phyloP scores from a whole-genome alignment of 2,888 invertebrate species.

The Trachelus troglodyta region DNA sequence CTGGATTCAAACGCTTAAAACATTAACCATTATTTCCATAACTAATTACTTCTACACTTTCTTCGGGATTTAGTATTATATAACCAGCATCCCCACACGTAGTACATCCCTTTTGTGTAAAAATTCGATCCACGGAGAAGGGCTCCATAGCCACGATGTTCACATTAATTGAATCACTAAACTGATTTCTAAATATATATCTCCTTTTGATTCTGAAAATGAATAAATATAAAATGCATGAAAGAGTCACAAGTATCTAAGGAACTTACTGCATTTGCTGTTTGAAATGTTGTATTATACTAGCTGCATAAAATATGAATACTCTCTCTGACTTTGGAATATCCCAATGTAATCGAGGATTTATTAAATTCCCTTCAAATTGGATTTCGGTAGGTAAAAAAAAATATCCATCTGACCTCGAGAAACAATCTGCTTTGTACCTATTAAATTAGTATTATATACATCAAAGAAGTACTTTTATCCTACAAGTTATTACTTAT shows the following conservation, averaged over 20 bases:
- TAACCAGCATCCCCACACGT: background rate
- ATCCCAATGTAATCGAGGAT: conserved; percentile 37
- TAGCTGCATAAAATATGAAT: conserved; percentile 37
- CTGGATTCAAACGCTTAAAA: conserved; percentile 27
- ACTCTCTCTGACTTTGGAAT: conserved; percentile 33
- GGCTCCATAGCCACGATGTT: background rate
- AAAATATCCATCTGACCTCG: conserved; percentile 40
- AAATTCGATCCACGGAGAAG: background rate
- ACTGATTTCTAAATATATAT: conserved; percentile 42
- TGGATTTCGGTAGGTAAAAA: conserved; percentile 39
- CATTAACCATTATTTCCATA: background rate
- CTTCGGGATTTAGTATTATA: background rate
- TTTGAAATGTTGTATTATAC: conserved; percentile 29
- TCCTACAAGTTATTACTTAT: conserved; percentile 33
- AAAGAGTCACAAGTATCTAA: background rate
- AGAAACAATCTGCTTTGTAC: conserved; percentile 36
- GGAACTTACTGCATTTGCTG: conserved; percentile 17
- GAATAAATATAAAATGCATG: background rate
- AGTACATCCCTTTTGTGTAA: background rate
- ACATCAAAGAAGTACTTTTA: background rate
- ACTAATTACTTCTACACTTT: background rate
- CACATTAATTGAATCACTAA: conserved; percentile 29
- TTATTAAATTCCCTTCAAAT: conserved; percentile 33
- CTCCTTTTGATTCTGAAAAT: conserved; percentile 27
- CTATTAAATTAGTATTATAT: conserved; percentile 27